phyloP scores from a whole-genome alignment of 2,888 invertebrate species.

The Helobdella robusta region DNA sequence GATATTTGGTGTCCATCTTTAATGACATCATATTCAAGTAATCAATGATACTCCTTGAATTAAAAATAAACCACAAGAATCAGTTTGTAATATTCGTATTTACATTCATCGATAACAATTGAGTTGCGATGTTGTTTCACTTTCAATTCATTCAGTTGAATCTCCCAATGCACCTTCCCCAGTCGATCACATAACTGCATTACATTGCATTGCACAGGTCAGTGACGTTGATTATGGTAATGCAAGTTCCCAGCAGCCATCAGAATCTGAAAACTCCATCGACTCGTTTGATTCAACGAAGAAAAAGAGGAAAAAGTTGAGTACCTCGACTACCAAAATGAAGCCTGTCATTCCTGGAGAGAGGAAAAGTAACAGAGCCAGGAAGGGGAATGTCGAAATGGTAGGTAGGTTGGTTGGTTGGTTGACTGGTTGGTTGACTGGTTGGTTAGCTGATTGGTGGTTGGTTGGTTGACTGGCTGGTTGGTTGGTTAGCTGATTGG shows the following conservation, averaged over 20 bases:
- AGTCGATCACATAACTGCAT: neutral
- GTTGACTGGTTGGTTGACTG: too few relatives aligned
- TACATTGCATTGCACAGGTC: constrained; percentile 9
- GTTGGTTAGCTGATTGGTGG: too few relatives aligned
- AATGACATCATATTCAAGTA: too few relatives aligned
- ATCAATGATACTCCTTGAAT: too few relatives aligned
- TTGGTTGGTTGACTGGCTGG: too few relatives aligned
- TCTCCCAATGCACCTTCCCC: neutral
- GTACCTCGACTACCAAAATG: too few relatives aligned
- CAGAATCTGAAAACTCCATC: constrained; percentile 15
- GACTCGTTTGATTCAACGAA: constrained; percentile 26
- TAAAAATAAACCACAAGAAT: too few relatives aligned
- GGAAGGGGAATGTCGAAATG: constrained; percentile 13
- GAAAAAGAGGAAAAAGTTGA: constrained; percentile 27
- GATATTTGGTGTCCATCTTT: too few relatives aligned
- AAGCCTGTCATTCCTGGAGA: constrained; percentile 35
- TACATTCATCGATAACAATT: too few relatives aligned
- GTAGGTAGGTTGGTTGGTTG: neutral
- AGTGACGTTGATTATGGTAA: constrained; percentile 7
- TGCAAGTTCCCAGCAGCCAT: neutral
- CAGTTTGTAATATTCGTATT: too few relatives aligned
- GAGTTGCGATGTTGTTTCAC: too few relatives aligned
- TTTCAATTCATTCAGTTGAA: neutral
- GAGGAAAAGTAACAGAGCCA: constrained; percentile 34
- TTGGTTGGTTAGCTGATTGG: too few relatives aligned